Base-by-base conservation (phyloP, 1,140 invertebrate species). In the Acromyrmex heyeri region DNA sequence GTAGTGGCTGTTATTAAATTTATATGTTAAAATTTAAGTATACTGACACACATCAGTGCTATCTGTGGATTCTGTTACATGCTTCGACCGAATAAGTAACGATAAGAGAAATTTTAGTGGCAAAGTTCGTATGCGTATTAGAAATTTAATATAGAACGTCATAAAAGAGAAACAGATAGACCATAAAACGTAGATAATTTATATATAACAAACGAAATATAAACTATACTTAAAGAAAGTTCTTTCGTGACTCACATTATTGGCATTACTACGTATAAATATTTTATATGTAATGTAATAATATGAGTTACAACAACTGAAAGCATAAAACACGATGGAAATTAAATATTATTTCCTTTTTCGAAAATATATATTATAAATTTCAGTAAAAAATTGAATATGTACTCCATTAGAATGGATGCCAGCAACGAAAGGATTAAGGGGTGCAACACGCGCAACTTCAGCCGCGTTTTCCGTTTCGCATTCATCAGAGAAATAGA, bases 391-490 rank as follows among this genome's bases (percentile, higher is more conserved):
- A 34, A 57, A 34, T 57, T 57, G 30, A 73, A 57, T 44, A 14
- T 50, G 38, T 50, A 61, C 16, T 59, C 21, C 55, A 75, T 75
- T 75, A 75, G 14, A 75, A 75, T 75, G 14, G 30, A 59, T n/a
- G 53, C n/a, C 30, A 38, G 53, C 12, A 59, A 59, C n/a, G n/a
- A 24, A 73, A 30, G 53, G 53, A 73, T 73, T 73, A 73, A 75
- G 59, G 53, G n/a, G 18, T 38, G 72, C 30, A 59, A 59, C 14
- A 38, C 27, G 30, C 53, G 70, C 18, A 44, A n/a, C 64, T 67
- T 67, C 1, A 44, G n/a, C 2, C 5, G 65, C 65, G 65, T 14
- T 75, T 55, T 44, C 4, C 24, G 75, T 64, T 48, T 30, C 57
- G 21, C 30, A 16, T 75, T 18, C 38, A 27, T 21, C 48, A 24